phyloP scores from a whole-genome alignment of 2,113 vertebrate species.

The Rhabdornis inornatus region DNA sequence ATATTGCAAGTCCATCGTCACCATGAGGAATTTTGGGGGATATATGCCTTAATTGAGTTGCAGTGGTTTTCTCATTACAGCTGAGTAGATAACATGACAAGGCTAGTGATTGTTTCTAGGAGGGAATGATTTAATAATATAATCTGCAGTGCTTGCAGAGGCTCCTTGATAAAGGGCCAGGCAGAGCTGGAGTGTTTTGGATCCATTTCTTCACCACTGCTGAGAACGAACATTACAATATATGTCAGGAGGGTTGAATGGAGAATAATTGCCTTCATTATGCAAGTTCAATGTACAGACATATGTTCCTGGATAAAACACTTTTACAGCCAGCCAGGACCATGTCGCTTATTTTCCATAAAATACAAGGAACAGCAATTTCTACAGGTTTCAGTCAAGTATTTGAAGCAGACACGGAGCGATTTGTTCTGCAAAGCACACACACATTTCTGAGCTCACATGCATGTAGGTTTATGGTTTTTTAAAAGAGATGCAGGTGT shows the following conservation, averaged over 20 bases:
- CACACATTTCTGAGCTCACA: rapidly evolving
- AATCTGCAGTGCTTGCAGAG: background rate
- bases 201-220: background rate
- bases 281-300: slow-evolving; percentile 6
- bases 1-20: background rate
- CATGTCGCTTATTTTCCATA: background rate
- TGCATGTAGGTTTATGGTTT: background rate
- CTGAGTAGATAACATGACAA: slow-evolving; percentile 32
- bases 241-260: background rate
- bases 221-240: background rate
- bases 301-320: slow-evolving; percentile 31
- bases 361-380: background rate
- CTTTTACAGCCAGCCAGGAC: background rate
- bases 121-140: background rate
- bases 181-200: slow-evolving; percentile 13
- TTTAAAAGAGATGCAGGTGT: background rate
- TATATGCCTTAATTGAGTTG: background rate
- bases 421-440: background rate
- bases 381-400: background rate
- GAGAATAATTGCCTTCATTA: slow-evolving; percentile 36
- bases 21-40: background rate
- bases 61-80: background rate
- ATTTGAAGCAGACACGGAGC: background rate
- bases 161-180: slow-evolving; percentile 39
- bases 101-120: background rate